Percentiles rank a stretch among this genome's conserved stretches.
Conservation (phyloP, 2,888 invertebrate species). For the Chalcis sispes region DNA sequence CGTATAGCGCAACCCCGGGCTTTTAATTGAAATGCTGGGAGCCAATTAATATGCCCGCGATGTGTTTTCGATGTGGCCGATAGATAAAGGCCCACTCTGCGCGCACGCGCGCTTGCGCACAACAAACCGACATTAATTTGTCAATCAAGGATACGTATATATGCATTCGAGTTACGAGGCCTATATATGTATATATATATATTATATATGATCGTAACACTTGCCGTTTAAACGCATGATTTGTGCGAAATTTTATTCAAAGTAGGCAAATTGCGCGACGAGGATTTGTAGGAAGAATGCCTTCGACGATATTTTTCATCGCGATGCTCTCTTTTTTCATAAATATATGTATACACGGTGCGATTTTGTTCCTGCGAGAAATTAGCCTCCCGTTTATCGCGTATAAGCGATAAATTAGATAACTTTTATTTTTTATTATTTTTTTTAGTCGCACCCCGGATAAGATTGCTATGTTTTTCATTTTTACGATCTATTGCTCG, state of each 20-base stretch:
- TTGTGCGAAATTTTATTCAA: constrained; percentile 51
- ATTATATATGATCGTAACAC: too few species aligned
- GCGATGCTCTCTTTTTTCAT: neutral
- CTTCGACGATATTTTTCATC: neutral
- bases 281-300: constrained; percentile 8
- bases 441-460: too few species aligned
- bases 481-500: too few species aligned
- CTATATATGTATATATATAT: neutral
- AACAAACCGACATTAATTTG: constrained; percentile 42
- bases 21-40: constrained; percentile 47
- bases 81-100: constrained; percentile 9
- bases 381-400: too few species aligned
- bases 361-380: too few species aligned
- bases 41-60: constrained; percentile 40
- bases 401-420: neutral
- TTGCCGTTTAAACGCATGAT: constrained; percentile 35
- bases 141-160: constrained; percentile 28
- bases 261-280: constrained; percentile 38
- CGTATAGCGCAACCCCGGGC: constrained; percentile 38
- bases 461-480: too few species aligned
- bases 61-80: constrained; percentile 18
- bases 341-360: too few species aligned
- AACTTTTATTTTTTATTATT: neutral
- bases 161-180: constrained; percentile 20
- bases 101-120: too few species aligned